Evolutionary conservation across 2,888 invertebrate genomes (phyloP).

Genomic region (Tenthredo amoena): DNA sequence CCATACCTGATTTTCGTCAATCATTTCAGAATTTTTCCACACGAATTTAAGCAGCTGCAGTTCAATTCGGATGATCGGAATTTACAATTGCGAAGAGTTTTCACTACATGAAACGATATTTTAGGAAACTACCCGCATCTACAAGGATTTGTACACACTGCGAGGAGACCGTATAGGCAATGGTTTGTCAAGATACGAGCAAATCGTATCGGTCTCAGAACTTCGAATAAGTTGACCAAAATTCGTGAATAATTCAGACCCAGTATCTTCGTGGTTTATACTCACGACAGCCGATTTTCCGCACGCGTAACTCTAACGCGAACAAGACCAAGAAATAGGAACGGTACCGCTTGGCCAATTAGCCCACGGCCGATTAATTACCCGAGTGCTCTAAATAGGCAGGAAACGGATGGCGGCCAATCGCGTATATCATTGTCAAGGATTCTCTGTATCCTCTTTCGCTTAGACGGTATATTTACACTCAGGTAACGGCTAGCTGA

Average conservation of each 20-base stretch:
- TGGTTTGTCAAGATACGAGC: background rate
- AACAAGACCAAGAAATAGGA: conserved; percentile 10
- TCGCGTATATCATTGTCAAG: conserved; percentile 38
- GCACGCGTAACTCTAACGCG: conserved; percentile 25
- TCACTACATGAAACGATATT: background rate
- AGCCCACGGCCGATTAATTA: conserved; percentile 30
- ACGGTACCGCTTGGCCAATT: conserved; percentile 6
- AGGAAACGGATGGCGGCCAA: conserved; percentile 22
- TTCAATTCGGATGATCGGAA: background rate
- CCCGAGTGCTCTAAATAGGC: conserved; percentile 27
- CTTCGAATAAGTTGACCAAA: background rate
- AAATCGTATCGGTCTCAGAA: background rate
- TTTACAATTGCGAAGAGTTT: background rate
- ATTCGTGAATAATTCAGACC: background rate
- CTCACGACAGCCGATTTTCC: conserved; percentile 10
- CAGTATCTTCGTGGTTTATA: background rate
- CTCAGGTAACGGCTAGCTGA: background rate
- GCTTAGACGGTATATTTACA: conserved; percentile 12
- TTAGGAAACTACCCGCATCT: background rate
- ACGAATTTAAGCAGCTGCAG: background rate
- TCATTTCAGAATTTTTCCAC: background rate
- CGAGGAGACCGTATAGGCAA: no score
- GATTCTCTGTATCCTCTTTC: conserved; percentile 41
- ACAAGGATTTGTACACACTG: background rate
- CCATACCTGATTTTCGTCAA: background rate